A percentile compares a stretch with the other conserved stretches of the same genome.
These are phyloP conservation scores for Xiphorhynchus erythropygius DNA, from an alignment of 2,797 vertebrate genomes.

Conservation along the genomic window DNA sequence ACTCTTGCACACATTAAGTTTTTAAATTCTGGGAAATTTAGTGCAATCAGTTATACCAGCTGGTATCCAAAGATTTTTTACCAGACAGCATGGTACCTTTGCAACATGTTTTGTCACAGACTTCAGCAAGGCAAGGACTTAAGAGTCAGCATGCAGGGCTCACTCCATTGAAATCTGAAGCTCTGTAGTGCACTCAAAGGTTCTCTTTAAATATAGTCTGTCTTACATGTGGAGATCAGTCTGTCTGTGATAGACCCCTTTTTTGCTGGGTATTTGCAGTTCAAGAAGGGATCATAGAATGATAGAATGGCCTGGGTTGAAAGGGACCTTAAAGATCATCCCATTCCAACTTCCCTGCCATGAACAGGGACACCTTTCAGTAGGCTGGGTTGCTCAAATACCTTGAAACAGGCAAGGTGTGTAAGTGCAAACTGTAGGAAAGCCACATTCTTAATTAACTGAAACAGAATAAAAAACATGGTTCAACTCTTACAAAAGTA, in stretches of 20 bases:
- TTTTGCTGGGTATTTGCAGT: neutral
- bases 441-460: neutral
- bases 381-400: neutral
- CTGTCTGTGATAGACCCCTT: neutral
- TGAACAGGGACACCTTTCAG: neutral
- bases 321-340: neutral
- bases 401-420: neutral
- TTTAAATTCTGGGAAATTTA: neutral
- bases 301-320: neutral
- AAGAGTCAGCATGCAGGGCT: accelerated
- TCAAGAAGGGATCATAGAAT: neutral
- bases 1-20: neutral
- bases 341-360: neutral
- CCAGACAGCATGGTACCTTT: neutral
- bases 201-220: neutral
- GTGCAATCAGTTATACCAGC: neutral
- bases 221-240: neutral
- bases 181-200: neutral
- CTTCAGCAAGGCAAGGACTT: neutral
- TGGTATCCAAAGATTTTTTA: neutral
- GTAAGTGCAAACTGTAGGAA: neutral
- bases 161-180: neutral
- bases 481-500: neutral
- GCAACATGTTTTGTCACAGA: neutral
- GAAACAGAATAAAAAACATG: neutral